A percentile compares a stretch with the other conserved stretches of the same genome.
These are phyloP conservation scores for Apostichopus parvimensis DNA, from an alignment of 35 echinoderm and acorn worm species.

Conservation along the genomic window DNA sequence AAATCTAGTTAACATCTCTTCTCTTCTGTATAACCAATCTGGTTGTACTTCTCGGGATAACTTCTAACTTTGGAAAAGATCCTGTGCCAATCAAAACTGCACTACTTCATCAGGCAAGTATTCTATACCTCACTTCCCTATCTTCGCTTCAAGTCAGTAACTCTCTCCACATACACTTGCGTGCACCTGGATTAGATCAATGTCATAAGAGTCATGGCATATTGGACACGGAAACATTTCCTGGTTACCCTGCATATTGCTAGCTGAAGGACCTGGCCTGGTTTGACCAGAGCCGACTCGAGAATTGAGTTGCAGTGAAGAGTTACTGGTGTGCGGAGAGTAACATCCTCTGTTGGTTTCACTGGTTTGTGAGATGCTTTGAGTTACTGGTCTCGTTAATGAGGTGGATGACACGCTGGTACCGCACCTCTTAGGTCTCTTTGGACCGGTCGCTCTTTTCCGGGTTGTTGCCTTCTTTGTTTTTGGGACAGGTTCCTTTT, in stretches of 20 bases:
- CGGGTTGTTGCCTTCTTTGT: not conserved
- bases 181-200: conserved; percentile 10
- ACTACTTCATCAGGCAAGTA: not conserved
- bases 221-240: not conserved
- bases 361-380: too few relatives aligned
- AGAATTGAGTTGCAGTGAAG: too few relatives aligned
- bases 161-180: conserved; percentile 22
- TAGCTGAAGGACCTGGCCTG: too few relatives aligned
- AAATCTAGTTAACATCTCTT: too few relatives aligned
- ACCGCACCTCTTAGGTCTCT: not conserved
- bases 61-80: too few relatives aligned
- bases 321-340: too few relatives aligned
- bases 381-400: too few relatives aligned
- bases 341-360: too few relatives aligned
- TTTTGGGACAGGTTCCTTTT: not conserved
- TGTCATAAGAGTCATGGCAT: not conserved
- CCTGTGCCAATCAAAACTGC: not conserved
- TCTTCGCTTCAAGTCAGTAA: not conserved
- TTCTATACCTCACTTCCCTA: not conserved
- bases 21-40: too few relatives aligned
- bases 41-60: too few relatives aligned
- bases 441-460: not conserved
- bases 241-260: too few relatives aligned
- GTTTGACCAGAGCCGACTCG: too few relatives aligned
- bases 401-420: not conserved